A percentile compares a stretch with the other conserved stretches of the same genome.
Conservation (phyloP, 2,888 invertebrate genomes). For the Baccha elongata region DNA sequence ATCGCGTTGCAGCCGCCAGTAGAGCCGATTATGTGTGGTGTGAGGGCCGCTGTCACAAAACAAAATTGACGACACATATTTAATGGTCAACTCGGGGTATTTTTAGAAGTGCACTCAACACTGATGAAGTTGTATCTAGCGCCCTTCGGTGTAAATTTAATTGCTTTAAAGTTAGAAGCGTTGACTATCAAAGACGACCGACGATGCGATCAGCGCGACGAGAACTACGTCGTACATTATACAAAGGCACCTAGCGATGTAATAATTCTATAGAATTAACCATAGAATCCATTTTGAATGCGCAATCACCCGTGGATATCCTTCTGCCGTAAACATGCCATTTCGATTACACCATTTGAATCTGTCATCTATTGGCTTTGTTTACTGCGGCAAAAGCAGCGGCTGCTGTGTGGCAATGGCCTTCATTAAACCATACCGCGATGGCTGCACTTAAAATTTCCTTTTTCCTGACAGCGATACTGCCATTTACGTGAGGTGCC, state of each 20-base stretch:
- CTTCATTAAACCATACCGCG: constrained; percentile 27
- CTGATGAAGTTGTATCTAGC: constrained; percentile 31
- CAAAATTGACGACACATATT: constrained; percentile 25
- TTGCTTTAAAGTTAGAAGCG: constrained; percentile 46
- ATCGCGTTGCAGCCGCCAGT: neutral
- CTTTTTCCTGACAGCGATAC: constrained; percentile 40
- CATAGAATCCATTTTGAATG: constrained; percentile 45
- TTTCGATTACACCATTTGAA: constrained; percentile 53
- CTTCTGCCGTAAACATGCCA: constrained; percentile 57
- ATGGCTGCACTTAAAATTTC: constrained; percentile 52
- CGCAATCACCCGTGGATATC: constrained; percentile 56
- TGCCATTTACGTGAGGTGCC: constrained; percentile 51
- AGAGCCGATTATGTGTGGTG: constrained; percentile 19
- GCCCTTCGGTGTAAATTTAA: constrained; percentile 60
- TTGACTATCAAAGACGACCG: constrained; percentile 5
- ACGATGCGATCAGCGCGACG: neutral
- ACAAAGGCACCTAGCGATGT: neutral
- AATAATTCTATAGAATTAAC: constrained; percentile 66
- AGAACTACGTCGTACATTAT: neutral
- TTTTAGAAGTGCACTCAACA: constrained; percentile 62
- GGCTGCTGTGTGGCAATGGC: constrained; percentile 9
- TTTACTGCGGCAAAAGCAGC: neutral
- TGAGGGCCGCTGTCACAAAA: constrained; percentile 31
- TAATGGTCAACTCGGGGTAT: constrained; percentile 36
- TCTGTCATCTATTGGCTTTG: constrained; percentile 56